phyloP scores from a whole-genome alignment of 2,888 invertebrate species.

The Drosophila barbarae region DNA sequence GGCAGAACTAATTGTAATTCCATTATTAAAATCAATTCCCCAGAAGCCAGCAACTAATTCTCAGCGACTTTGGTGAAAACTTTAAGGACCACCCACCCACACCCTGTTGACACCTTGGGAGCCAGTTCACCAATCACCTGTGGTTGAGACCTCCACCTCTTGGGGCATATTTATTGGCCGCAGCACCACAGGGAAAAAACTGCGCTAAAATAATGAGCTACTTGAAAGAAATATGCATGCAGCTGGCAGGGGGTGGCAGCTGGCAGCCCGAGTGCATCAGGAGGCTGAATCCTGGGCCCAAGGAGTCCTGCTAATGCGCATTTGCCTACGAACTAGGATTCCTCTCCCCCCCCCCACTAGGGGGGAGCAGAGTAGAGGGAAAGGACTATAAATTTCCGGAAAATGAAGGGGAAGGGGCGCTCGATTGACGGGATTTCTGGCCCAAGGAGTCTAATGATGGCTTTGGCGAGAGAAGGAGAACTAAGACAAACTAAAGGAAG shows the following conservation, averaged over 20 bases:
- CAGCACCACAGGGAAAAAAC: background rate
- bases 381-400: constrained; percentile 66
- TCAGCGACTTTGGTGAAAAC: background rate
- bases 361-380: background rate
- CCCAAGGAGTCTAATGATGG: constrained; percentile 58
- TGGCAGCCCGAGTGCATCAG: constrained; percentile 30
- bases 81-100: background rate
- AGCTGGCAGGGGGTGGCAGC: background rate
- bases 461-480: constrained; percentile 13
- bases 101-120: constrained; percentile 15
- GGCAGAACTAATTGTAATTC: constrained; percentile 6
- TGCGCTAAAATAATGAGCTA: constrained; percentile 60
- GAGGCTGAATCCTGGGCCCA: constrained; percentile 3
- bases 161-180: constrained; percentile 31
- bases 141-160: constrained; percentile 16
- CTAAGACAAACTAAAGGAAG: constrained; percentile 75
- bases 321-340: constrained; percentile 47
- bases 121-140: constrained; percentile 25
- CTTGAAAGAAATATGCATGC: constrained; percentile 56
- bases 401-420: constrained; percentile 17
- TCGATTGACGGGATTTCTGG: constrained; percentile 31
- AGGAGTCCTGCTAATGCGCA: constrained; percentile 56
- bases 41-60: constrained; percentile 2
- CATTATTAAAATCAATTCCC: constrained; percentile 12
- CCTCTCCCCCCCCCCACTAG: background rate